These are phyloP conservation scores for Araneus ventricosus DNA, from an alignment of 1,140 invertebrate species.

Conservation along the genomic window DNA sequence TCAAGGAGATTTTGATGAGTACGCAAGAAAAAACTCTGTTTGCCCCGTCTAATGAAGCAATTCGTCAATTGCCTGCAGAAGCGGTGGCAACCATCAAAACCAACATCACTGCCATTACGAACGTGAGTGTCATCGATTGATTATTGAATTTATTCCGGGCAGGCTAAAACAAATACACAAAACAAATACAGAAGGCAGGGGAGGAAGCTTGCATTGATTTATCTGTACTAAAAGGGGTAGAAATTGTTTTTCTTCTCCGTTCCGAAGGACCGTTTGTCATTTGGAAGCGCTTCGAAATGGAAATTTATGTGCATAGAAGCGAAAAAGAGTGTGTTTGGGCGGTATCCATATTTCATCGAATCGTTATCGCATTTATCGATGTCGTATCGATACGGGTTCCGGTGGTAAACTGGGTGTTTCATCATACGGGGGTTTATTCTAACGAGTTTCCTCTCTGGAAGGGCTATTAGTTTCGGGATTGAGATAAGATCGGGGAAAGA, in stretches of 20 bases:
- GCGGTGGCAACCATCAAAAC: constrained; percentile 47
- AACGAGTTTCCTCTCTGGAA: neutral
- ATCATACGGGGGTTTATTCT: constrained; percentile 14
- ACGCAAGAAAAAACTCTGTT: constrained; percentile 90
- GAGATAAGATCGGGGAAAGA: neutral
- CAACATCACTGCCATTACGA: constrained; percentile 70
- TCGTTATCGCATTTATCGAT: constrained; percentile 40
- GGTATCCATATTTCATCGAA: constrained; percentile 33
- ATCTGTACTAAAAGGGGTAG: neutral
- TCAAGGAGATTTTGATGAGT: constrained; percentile 86
- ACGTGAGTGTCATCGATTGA: constrained; percentile 66
- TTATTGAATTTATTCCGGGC: constrained; percentile 40
- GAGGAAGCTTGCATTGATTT: neutral
- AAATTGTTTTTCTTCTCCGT: neutral
- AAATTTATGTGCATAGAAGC: constrained; percentile 29
- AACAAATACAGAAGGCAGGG: neutral
- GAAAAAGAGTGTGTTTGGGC: constrained; percentile 15
- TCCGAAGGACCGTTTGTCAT: neutral
- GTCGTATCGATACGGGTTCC: constrained; percentile 11
- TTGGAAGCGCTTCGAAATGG: constrained; percentile 1
- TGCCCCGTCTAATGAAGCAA: constrained; percentile 92
- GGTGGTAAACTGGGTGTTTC: constrained; percentile 20
- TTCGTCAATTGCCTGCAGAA: constrained; percentile 76
- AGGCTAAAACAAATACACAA: neutral
- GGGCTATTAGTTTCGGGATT: neutral